phyloP scores from a whole-genome alignment of 2,888 invertebrate species.

The Andrena dorsata region DNA sequence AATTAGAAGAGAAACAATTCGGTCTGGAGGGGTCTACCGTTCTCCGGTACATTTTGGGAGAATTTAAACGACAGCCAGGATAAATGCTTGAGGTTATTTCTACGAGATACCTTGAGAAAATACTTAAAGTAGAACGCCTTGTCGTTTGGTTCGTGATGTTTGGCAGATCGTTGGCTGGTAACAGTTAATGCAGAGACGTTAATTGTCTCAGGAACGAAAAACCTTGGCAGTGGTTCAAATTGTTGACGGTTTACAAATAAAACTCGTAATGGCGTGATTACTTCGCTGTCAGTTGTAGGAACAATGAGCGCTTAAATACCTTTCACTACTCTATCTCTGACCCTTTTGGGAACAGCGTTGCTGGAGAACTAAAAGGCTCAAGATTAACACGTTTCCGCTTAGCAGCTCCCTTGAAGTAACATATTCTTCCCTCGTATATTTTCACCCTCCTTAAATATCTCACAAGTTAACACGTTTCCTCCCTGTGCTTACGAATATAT shows the following conservation, averaged over 20 bases:
- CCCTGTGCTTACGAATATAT: constrained; percentile 13
- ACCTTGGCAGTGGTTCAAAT: not conserved
- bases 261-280: not conserved
- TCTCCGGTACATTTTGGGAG: not conserved
- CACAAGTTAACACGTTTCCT: constrained; percentile 12
- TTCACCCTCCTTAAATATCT: constrained; percentile 19
- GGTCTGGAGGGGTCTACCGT: too few species aligned
- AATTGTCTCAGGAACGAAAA: not conserved
- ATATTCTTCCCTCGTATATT: not conserved
- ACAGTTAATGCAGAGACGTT: too few species aligned
- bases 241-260: too few species aligned
- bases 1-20: constrained; percentile 1
- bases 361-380: not conserved
- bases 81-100: not conserved
- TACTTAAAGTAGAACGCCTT: not conserved
- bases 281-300: not conserved
- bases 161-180: too few species aligned
- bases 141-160: too few species aligned
- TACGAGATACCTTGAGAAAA: not conserved
- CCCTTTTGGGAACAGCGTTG: not conserved
- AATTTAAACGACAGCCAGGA: not conserved
- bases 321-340: not conserved
- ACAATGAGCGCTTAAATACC: constrained; percentile 1
- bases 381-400: constrained; percentile 27
- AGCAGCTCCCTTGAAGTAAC: constrained; percentile 14